Conservation (phyloP, 2,797 vertebrate species). For the Acanthopagrus latus region DNA sequence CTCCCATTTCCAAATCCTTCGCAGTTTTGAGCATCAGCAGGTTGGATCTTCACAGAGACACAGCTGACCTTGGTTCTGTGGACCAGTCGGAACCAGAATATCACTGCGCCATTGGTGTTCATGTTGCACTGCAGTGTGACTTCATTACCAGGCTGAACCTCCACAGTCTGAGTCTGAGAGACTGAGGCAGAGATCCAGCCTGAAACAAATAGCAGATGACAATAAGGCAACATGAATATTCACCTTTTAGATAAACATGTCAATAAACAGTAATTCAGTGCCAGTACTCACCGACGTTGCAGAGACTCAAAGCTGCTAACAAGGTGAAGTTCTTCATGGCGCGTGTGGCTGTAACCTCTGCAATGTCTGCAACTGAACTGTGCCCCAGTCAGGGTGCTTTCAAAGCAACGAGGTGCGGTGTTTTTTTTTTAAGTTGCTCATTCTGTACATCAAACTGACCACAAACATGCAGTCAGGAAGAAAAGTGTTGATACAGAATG, state of each 20-base stretch:
- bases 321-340: too few species aligned
- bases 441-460: too few species aligned
- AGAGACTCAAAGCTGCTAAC: too few species aligned
- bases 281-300: too few species aligned
- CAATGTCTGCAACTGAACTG: background rate
- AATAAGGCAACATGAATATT: too few species aligned
- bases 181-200: constrained; percentile 24
- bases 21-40: background rate
- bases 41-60: background rate
- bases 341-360: too few species aligned
- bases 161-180: constrained; percentile 26
- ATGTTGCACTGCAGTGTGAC: constrained; percentile 55
- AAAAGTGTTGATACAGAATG: background rate
- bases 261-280: too few species aligned
- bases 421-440: background rate
- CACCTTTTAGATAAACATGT: too few species aligned
- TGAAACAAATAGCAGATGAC: constrained; percentile 17
- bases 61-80: background rate
- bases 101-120: background rate
- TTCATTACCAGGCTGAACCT: constrained; percentile 8
- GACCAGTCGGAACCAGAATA: background rate
- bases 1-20: background rate
- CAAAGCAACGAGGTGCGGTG: background rate
- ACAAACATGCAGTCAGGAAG: too few species aligned
- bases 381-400: background rate